Evolutionary conservation across 2,113 vertebrate genomes (phyloP).

Genomic region (Columbina picui): DNA sequence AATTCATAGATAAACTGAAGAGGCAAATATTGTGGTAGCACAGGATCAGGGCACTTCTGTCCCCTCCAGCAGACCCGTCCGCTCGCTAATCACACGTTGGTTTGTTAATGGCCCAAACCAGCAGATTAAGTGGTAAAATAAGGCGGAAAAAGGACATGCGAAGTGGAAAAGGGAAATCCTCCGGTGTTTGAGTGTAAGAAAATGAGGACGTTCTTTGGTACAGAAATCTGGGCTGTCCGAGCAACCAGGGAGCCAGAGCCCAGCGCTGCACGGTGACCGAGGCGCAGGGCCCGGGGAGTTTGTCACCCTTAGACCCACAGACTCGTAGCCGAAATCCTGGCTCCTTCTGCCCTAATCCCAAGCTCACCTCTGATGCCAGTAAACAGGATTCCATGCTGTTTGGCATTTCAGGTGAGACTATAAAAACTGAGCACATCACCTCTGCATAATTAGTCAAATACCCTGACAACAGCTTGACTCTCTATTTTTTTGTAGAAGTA

Average conservation of each 20-base stretch:
- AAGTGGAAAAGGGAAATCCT: not conserved
- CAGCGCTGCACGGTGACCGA: not conserved
- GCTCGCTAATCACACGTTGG: not conserved
- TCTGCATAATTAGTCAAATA: not conserved
- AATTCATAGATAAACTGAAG: not conserved
- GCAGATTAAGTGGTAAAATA: not conserved
- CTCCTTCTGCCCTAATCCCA: not conserved
- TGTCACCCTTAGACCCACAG: rapidly evolving
- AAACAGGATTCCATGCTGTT: not conserved
- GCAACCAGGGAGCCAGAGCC: not conserved
- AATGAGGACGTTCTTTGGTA: not conserved
- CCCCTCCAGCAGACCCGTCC: not conserved
- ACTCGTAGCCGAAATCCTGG: not conserved
- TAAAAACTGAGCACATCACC: not conserved
- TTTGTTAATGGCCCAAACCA: not conserved
- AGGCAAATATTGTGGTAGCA: not conserved
- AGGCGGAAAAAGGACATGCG: not conserved
- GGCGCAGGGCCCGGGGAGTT: not conserved
- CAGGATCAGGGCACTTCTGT: not conserved
- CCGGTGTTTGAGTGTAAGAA: not conserved
- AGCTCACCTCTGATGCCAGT: not conserved
- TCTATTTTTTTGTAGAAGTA: not conserved
- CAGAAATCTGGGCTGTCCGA: not conserved
- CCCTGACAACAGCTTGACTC: too few relatives aligned
- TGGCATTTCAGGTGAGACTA: not conserved